Percentiles rank a stretch among this genome's conserved stretches.
These are phyloP conservation scores for Heliconius erato DNA, from an alignment of 2,888 invertebrate genomes.

Conservation along the genomic window DNA sequence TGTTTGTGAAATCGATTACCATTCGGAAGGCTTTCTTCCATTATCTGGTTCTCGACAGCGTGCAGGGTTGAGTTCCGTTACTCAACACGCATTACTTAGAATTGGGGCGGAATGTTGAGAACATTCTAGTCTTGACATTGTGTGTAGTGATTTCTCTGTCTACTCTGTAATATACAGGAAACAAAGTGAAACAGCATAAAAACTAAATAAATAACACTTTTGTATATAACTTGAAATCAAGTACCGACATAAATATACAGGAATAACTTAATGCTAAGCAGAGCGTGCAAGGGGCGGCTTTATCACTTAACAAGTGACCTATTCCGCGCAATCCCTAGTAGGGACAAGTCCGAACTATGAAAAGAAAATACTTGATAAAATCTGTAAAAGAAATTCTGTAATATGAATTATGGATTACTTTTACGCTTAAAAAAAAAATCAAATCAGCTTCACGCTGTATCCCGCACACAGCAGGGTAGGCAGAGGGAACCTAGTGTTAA, in stretches of 20 bases:
- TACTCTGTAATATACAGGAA: not conserved
- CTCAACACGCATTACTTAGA: too few relatives aligned
- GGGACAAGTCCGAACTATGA: not conserved
- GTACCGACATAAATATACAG: conserved; percentile 15
- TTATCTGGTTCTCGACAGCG: too few relatives aligned
- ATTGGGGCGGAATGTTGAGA: too few relatives aligned
- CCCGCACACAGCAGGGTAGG: too few relatives aligned
- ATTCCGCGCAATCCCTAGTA: not conserved
- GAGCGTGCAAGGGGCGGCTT: conserved; percentile 17
- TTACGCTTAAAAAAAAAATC: too few relatives aligned
- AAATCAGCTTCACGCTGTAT: too few relatives aligned
- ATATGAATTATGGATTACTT: not conserved
- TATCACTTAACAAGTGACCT: conserved; percentile 22
- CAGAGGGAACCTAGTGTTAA: too few relatives aligned
- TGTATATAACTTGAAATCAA: not conserved
- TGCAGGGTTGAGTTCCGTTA: not conserved
- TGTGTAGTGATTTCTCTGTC: not conserved
- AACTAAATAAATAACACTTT: not conserved
- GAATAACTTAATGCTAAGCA: conserved; percentile 15
- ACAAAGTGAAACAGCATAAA: too few relatives aligned
- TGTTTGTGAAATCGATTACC: too few relatives aligned
- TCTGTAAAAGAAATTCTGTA: not conserved
- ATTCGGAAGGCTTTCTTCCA: too few relatives aligned
- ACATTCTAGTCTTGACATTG: not conserved
- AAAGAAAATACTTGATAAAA: not conserved